Conservation (phyloP, 2,888 invertebrate genomes). For the Harpalus rufipes region DNA sequence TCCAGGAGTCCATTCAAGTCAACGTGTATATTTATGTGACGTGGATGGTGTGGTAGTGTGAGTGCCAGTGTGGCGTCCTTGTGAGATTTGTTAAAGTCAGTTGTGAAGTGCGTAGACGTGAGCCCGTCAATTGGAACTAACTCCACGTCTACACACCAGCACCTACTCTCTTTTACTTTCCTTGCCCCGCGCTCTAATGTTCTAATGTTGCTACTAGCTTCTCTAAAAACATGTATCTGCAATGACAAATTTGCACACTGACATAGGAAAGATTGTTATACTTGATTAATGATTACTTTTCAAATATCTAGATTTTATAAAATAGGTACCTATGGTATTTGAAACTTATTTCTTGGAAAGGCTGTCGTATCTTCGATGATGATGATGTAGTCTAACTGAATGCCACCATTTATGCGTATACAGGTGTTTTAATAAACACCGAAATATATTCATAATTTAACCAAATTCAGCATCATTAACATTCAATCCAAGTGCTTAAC, state of each 20-base stretch:
- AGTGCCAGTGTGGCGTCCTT: constrained; percentile 57
- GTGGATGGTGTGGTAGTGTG: constrained; percentile 33
- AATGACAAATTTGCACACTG: not conserved
- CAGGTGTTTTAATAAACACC: too few species aligned
- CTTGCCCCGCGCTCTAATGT: constrained; percentile 48
- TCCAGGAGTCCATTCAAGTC: constrained; percentile 55
- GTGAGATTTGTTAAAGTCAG: constrained; percentile 67
- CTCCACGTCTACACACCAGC: constrained; percentile 53
- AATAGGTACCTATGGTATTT: too few species aligned
- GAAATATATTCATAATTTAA: too few species aligned
- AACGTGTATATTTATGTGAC: constrained; percentile 44
- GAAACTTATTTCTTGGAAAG: too few species aligned
- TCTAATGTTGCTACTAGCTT: constrained; percentile 57
- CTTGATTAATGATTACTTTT: too few species aligned
- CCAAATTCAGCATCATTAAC: too few species aligned
- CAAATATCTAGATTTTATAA: too few species aligned
- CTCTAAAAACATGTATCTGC: constrained; percentile 51
- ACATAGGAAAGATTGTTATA: too few species aligned
- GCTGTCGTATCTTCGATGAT: too few species aligned
- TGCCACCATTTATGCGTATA: too few species aligned
- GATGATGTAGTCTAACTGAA: too few species aligned
- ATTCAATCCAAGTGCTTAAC: too few species aligned
- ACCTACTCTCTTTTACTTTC: constrained; percentile 63
- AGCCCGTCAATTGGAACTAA: constrained; percentile 65
- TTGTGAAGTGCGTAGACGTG: constrained; percentile 67